phyloP scores from a whole-genome alignment of 2,797 vertebrate genomes.

The Fistularia tabacaria region DNA sequence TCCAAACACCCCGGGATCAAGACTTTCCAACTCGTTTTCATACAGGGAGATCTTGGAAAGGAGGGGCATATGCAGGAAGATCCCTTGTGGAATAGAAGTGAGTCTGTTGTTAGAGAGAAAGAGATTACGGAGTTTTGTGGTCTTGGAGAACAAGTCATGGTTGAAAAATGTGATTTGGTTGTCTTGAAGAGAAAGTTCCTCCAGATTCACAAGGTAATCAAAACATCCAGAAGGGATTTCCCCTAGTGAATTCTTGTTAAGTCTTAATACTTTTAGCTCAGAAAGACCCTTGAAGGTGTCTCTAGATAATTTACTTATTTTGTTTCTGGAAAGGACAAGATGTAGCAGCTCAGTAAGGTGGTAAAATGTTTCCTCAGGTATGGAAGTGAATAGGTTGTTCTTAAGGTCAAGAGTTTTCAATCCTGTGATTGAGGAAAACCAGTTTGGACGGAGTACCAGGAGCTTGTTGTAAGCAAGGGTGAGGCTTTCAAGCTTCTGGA shows the following conservation, averaged over 20 bases:
- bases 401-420: constrained; percentile 58
- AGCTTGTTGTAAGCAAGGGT: constrained; percentile 80
- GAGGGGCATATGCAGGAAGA: constrained; percentile 79
- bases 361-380: constrained; percentile 69
- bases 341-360: constrained; percentile 70
- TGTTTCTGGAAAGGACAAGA: constrained; percentile 81
- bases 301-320: constrained; percentile 68
- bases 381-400: constrained; percentile 55
- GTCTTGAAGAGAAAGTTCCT: constrained; percentile 83
- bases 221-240: constrained; percentile 77
- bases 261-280: constrained; percentile 75
- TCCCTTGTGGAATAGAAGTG: constrained; percentile 73
- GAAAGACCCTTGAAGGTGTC: constrained; percentile 78
- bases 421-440: constrained; percentile 48
- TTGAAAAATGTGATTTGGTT: constrained; percentile 80
- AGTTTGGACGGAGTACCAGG: constrained; percentile 63
- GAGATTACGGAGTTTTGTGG: constrained; percentile 79
- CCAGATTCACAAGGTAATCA: constrained; percentile 77
- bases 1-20: constrained; percentile 80
- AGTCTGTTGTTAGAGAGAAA: constrained; percentile 86
- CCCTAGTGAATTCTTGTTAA: constrained; percentile 81
- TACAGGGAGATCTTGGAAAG: constrained; percentile 83
- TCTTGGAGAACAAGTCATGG: constrained; percentile 77
- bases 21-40: constrained; percentile 78
- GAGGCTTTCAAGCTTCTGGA: constrained; percentile 74